Base-by-base conservation (phyloP, 2,797 vertebrate species). In the Borostomias antarcticus region DNA sequence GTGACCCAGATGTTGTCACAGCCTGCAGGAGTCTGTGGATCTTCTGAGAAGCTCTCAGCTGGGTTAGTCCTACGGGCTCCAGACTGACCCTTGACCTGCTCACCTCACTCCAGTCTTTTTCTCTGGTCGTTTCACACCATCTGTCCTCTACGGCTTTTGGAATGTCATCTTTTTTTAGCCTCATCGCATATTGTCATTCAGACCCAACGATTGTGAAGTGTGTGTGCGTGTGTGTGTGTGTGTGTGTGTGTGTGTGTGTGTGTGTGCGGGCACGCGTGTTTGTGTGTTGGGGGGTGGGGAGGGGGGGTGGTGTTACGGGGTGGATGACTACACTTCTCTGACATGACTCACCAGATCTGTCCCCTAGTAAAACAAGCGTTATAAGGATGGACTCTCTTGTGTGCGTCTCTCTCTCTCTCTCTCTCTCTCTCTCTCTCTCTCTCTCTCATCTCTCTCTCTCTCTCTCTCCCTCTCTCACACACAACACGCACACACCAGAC, bases 261-360 rank as follows among this genome's bases (percentile, higher is more conserved):
- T 62, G 15, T 62, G 45, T 62, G 32, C n/a, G n/a, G n/a, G n/a
- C n/a, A n/a, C n/a, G n/a, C n/a, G n/a, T n/a, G n/a, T n/a, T n/a
- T n/a, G n/a, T n/a, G n/a, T n/a, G n/a, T n/a, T 51, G 63, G 53
- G 69, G 65, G 64, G 50, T 59, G 62, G 74, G 52, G 58, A 60
- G 75, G 66, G 45, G 70, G 77, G 77, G 64, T 87, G 85, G 81
- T 84, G 83, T 33, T 45, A 58, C 58, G 60, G 43, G 82, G 85
- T 78, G 82, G 78, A 84, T 89, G 88, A 88, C 86, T 87, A 84
- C 82, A 83, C 79, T 78, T n/a, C 79, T 82, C 74, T 72, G 45
- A 71, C 70, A 75, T 91, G 90, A 92, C 78, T 89, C 87, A 89
- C 80, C 73, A 81, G 70, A 81, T 83, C 82, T 78, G 80, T 63